Evolutionary conservation across 2,888 invertebrate species (phyloP).

Genomic region (Pachliopta kotzebuea): DNA sequence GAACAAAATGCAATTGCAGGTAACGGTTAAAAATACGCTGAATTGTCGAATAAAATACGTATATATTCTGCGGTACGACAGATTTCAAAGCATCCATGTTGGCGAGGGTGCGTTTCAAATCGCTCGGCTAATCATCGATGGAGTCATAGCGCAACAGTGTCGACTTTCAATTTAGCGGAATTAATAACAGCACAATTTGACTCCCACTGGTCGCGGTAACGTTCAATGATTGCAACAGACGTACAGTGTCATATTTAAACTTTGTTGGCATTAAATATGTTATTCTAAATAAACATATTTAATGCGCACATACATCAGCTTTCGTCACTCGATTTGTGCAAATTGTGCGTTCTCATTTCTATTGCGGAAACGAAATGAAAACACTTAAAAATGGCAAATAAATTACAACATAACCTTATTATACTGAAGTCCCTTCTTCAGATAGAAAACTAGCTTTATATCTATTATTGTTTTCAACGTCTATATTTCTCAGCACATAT

Average conservation of each 20-base stretch:
- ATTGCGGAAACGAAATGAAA: no score
- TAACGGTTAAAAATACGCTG: constrained; percentile 5
- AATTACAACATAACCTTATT: no score
- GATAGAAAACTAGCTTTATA: background rate
- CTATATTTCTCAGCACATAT: no score
- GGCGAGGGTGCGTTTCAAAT: constrained; percentile 35
- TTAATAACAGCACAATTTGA: constrained; percentile 59
- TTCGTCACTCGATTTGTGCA: background rate
- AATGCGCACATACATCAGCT: background rate
- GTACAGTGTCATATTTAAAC: constrained; percentile 34
- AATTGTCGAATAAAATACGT: constrained; percentile 9
- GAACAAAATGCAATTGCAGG: constrained; percentile 15
- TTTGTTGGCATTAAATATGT: constrained; percentile 30
- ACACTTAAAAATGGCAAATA: no score
- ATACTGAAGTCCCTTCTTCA: background rate
- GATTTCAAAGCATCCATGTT: constrained; percentile 34
- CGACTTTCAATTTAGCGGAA: constrained; percentile 64
- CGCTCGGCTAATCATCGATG: constrained; percentile 37
- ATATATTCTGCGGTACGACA: constrained; percentile 14
- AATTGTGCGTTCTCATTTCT: background rate
- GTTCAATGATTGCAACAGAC: constrained; percentile 32
- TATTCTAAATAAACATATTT: constrained; percentile 1
- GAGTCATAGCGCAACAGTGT: constrained; percentile 41
- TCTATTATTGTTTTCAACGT: background rate
- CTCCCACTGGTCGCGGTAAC: constrained; percentile 36